A percentile compares a stretch with the other conserved stretches of the same genome.
Evolutionary conservation across 2,888 invertebrate species (phyloP).

Genomic region (Chromoteleia sp.): DNA sequence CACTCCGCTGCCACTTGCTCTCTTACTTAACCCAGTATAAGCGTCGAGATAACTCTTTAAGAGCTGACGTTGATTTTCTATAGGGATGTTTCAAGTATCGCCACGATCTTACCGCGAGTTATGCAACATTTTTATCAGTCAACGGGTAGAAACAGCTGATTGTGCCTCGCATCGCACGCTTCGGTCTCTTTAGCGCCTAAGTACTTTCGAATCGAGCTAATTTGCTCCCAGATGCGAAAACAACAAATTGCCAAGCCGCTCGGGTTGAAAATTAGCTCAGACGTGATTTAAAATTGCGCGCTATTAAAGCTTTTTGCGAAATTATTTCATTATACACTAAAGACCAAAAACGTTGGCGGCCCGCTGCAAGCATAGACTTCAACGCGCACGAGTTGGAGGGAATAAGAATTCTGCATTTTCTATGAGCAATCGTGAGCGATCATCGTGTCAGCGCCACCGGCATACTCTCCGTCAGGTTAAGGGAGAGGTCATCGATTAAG

Average conservation of each 20-base stretch:
- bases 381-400: constrained; percentile 27
- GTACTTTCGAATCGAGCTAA: constrained; percentile 40
- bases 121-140: constrained; percentile 58
- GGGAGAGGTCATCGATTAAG: constrained; percentile 81
- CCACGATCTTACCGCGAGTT: constrained; percentile 57
- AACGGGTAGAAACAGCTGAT: constrained; percentile 30
- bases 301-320: constrained; percentile 33
- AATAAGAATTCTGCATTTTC: constrained; percentile 54
- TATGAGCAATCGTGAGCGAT: constrained; percentile 57
- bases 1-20: constrained; percentile 59
- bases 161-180: too few relatives aligned
- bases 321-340: constrained; percentile 31
- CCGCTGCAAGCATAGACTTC: constrained; percentile 16
- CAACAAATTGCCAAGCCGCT: constrained; percentile 16
- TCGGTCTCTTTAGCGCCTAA: constrained; percentile 31
- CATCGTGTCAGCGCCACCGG: constrained; percentile 70
- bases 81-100: constrained; percentile 75
- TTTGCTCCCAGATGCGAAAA: constrained; percentile 22
- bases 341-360: neutral
- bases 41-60: constrained; percentile 65
- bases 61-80: constrained; percentile 78
- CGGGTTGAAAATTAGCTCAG: constrained; percentile 14
- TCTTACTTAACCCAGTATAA: constrained; percentile 55
- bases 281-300: constrained; percentile 20
- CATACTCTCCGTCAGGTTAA: constrained; percentile 75